Evolutionary conservation across 2,797 vertebrate genomes (phyloP).

Genomic region (Bovichtus variegatus): DNA sequence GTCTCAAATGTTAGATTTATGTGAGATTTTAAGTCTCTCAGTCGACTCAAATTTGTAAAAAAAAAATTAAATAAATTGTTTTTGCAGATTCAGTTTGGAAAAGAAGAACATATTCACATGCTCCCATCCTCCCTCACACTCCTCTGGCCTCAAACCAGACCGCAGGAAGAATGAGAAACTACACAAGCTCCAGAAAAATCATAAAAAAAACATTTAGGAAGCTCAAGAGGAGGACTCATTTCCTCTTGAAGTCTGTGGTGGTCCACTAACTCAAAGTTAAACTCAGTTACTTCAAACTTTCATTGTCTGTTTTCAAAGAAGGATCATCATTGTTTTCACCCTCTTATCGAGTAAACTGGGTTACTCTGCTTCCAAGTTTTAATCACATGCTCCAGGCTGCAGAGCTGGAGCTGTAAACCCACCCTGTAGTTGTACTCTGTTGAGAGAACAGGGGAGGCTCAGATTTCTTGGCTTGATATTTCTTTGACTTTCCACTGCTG

Average conservation of each 20-base stretch:
- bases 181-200: conserved; percentile 49
- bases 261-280: conserved; percentile 42
- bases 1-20: not conserved
- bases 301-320: not conserved
- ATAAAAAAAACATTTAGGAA: conserved; percentile 45
- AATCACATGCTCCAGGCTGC: conserved; percentile 71
- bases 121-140: conserved; percentile 33
- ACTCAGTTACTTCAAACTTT: conserved; percentile 16
- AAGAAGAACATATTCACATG: conserved; percentile 20
- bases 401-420: conserved; percentile 56
- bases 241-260: conserved; percentile 62
- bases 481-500: conserved; percentile 73
- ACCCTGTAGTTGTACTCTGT: conserved; percentile 58
- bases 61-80: too few species aligned
- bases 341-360: conserved; percentile 43
- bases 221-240: conserved; percentile 57
- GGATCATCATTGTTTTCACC: not conserved
- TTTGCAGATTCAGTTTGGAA: conserved; percentile 22
- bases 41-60: conserved; percentile 9
- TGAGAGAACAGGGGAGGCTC: conserved; percentile 73
- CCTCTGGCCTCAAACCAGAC: conserved; percentile 52
- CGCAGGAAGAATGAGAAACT: conserved; percentile 68
- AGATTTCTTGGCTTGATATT: conserved; percentile 73
- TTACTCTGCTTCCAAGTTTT: conserved; percentile 42
- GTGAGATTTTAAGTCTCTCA: not conserved